Evolutionary conservation across 1,140 invertebrate species (phyloP).

Genomic region (Drosophila truncata): DNA sequence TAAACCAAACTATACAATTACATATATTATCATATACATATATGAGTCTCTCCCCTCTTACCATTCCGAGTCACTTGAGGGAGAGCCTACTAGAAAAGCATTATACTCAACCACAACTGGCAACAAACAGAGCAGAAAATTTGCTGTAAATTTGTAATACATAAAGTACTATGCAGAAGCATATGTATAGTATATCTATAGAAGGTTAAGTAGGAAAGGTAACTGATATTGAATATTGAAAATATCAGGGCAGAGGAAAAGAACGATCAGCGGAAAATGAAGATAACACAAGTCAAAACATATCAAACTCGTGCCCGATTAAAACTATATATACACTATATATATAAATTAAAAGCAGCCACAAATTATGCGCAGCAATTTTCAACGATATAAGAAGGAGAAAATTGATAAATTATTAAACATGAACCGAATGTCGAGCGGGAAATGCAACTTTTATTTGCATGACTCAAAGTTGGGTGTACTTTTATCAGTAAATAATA

Average conservation of each 20-base stretch:
- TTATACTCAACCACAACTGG: conserved; percentile 41
- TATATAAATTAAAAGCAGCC: conserved; percentile 49
- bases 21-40: conserved; percentile 56
- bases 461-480: conserved; percentile 47
- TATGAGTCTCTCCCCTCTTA: conserved; percentile 39
- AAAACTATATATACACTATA: conserved; percentile 69
- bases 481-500: conserved; percentile 70
- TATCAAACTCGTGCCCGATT: conserved; percentile 85
- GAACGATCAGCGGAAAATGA: conserved; percentile 32
- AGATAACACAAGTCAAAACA: conserved; percentile 80
- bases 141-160: conserved; percentile 56
- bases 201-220: conserved; percentile 69
- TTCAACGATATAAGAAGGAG: conserved; percentile 36
- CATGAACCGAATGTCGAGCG: conserved; percentile 22
- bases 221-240: conserved; percentile 78
- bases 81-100: conserved; percentile 43
- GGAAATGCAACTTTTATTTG: conserved; percentile 66
- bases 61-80: conserved; percentile 40
- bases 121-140: conserved; percentile 26
- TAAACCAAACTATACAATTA: conserved; percentile 66
- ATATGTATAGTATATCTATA: conserved; percentile 51
- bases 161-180: conserved; percentile 42
- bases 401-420: conserved; percentile 39
- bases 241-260: conserved; percentile 49
- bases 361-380: conserved; percentile 68